Percentiles rank a stretch among this genome's conserved stretches.
phyloP scores from a whole-genome alignment of 2,888 invertebrate species.

The Amiota communis region DNA sequence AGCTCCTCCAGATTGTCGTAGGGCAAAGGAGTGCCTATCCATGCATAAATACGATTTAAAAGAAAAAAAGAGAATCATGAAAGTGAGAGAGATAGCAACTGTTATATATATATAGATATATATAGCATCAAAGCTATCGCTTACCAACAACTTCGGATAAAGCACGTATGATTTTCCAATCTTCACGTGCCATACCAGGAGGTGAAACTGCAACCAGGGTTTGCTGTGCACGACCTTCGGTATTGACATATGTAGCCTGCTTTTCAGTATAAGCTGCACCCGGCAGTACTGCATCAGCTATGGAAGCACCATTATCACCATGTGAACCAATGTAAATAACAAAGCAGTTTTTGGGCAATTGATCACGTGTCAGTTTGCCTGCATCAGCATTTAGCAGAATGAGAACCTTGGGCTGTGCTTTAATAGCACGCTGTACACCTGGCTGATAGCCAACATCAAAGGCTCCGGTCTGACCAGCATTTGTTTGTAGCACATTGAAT shows the following conservation, averaged over 20 bases:
- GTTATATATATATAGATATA: no score
- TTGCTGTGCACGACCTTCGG: constrained; percentile 96
- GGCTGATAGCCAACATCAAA: constrained; percentile 94
- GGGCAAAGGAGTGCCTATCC: constrained; percentile 79
- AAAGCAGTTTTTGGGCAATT: constrained; percentile 86
- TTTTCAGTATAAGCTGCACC: constrained; percentile 99
- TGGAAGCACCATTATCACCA: constrained; percentile 93
- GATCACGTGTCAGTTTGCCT: constrained; percentile 82
- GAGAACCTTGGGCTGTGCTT: constrained; percentile 84
- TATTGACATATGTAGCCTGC: constrained; percentile 97
- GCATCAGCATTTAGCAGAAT: constrained; percentile 96
- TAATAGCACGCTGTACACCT: constrained; percentile 77
- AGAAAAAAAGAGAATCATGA: not conserved
- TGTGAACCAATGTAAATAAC: constrained; percentile 97
- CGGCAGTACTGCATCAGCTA: constrained; percentile 94
- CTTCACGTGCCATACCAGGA: constrained; percentile 94
- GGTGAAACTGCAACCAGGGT: constrained; percentile 90
- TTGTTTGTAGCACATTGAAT: constrained; percentile 94
- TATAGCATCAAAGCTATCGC: constrained; percentile 38
- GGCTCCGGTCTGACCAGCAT: constrained; percentile 94
- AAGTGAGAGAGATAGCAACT: constrained; percentile 20
- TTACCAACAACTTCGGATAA: constrained; percentile 88
- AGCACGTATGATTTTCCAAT: constrained; percentile 99
- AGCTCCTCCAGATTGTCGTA: constrained; percentile 92
- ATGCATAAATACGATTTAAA: constrained; percentile 40